Percentiles rank a stretch among this genome's conserved stretches.
Evolutionary conservation across 64 coral and sea anemone genomes (phyloP).

Genomic region (Porites australiensis): DNA sequence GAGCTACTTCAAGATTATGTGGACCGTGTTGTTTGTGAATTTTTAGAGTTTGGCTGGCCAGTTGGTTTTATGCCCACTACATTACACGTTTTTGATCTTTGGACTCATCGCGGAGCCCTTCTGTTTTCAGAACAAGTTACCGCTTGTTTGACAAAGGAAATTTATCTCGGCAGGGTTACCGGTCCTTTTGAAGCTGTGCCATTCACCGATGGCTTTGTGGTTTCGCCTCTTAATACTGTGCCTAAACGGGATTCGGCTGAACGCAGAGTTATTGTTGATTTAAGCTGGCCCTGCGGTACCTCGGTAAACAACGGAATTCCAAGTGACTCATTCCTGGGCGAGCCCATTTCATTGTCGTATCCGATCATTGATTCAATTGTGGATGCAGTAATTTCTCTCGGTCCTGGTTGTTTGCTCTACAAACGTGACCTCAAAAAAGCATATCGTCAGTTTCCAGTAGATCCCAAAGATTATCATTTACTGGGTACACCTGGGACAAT

Average conservation of each 20-base stretch:
- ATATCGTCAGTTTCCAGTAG: conserved; percentile 45
- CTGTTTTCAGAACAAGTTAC: neutral
- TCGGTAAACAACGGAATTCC: conserved; percentile 58
- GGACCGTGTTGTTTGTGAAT: conserved; percentile 20
- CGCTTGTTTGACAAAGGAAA: neutral
- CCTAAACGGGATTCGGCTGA: conserved; percentile 34
- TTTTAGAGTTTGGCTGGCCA: neutral
- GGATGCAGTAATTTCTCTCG: conserved; percentile 33
- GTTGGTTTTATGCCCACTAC: neutral
- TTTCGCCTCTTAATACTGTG: conserved; percentile 47
- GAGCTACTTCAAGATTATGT: neutral
- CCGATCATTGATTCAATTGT: neutral
- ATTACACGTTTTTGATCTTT: neutral
- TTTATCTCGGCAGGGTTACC: neutral
- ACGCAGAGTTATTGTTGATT: conserved; percentile 54
- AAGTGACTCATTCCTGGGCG: conserved; percentile 17
- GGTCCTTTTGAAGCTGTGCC: conserved; percentile 5
- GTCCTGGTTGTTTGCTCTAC: conserved; percentile 40
- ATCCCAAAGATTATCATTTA: conserved; percentile 60
- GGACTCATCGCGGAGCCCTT: neutral
- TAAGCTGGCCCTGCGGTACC: conserved; percentile 49
- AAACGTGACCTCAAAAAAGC: conserved; percentile 54
- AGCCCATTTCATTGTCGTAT: conserved; percentile 11
- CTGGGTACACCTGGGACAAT: conserved; percentile 51
- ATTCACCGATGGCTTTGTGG: neutral